Evolutionary conservation across 1,140 invertebrate genomes (phyloP).

Genomic region (Pogonognathellus flavescens): DNA sequence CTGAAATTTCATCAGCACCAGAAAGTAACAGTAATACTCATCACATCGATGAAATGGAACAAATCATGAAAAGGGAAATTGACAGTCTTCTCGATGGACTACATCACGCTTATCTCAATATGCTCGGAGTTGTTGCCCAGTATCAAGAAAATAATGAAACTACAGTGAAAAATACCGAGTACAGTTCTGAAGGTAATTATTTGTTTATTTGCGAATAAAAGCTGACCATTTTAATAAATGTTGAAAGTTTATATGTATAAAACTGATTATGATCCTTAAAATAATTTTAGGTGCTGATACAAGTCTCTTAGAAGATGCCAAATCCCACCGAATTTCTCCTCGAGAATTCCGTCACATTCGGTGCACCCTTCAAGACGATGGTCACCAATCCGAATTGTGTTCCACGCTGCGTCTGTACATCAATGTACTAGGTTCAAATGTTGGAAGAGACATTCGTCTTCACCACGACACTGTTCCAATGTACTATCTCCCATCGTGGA

Average conservation of each 20-base stretch:
- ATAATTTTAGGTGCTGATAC: slow-evolving; percentile 39
- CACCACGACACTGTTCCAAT: slow-evolving; percentile 68
- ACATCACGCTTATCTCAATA: slow-evolving; percentile 57
- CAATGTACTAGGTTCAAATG: slow-evolving; percentile 60
- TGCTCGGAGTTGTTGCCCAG: slow-evolving; percentile 59
- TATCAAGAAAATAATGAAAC: slow-evolving; percentile 64
- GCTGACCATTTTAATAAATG: no score
- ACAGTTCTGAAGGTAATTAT: slow-evolving; percentile 61
- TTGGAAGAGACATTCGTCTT: slow-evolving; percentile 66
- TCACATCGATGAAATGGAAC: slow-evolving; percentile 12
- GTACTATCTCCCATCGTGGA: slow-evolving; percentile 67
- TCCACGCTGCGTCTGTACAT: slow-evolving; percentile 64
- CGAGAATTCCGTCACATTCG: slow-evolving; percentile 67
- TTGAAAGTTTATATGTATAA: no score
- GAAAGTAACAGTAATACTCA: slow-evolving; percentile 6
- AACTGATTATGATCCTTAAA: no score
- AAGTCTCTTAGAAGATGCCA: slow-evolving; percentile 57
- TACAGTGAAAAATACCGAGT: slow-evolving; percentile 49
- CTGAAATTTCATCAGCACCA: slow-evolving; percentile 4
- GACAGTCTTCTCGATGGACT: slow-evolving; percentile 59
- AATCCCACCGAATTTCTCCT: slow-evolving; percentile 66
- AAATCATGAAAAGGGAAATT: slow-evolving; percentile 55
- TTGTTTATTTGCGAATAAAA: no score
- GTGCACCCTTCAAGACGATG: slow-evolving; percentile 66
- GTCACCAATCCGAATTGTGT: slow-evolving; percentile 66